Evolutionary conservation across 2,797 vertebrate genomes (phyloP), one percentile per base, ranked within the genome.

Genomic region (Halcyon badia): DNA sequence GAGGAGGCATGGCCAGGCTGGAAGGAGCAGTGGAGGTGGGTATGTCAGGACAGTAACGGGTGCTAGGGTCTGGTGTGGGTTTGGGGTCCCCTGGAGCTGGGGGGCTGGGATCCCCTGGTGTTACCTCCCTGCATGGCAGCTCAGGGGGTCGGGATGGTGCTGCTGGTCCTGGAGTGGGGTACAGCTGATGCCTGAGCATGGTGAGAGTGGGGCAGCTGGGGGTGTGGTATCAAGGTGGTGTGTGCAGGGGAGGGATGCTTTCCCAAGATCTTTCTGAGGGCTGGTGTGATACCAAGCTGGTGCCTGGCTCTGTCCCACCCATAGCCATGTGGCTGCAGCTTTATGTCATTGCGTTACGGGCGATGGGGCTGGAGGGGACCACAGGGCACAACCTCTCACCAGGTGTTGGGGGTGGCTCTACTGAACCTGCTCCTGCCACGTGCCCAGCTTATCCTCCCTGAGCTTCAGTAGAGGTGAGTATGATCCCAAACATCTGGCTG

Each of bases 161-260:
- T 66, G 41, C 62, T 1, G 5, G 37, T 82, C 35, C 25, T 10
- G 44, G 48, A 58, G 52, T 13, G 8, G 58, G 25, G 20, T 64
- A n/a, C 10, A 72, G 41, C n/a, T 0, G 0, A 5, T 18, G 5
- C 28, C 33, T 3, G 8, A 56, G 54, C 41, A 28, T 0, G 1
- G 10, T 3, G 37, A 33, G 56, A 90, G 25, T 1, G 1, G 33
- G 7, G 11, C 10, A 6, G 5, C 21, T 48, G 9, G 5, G n/a
- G 2, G 9, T 60, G 33, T 0, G 1, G 6, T 58, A n/a, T 3
- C 3, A 37, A 18, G 22, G 61, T 4, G 17, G 21, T 9, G 2
- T 39, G 5, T 35, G 28, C 37, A 56, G 6, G 24, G 16, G 7
- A n/a, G 41, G 19, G 17, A 25, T 64, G 22, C 5, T 76, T 28